Evolutionary conservation across 2,888 invertebrate genomes (phyloP).

Genomic region (Schrankia costaestrigalis): DNA sequence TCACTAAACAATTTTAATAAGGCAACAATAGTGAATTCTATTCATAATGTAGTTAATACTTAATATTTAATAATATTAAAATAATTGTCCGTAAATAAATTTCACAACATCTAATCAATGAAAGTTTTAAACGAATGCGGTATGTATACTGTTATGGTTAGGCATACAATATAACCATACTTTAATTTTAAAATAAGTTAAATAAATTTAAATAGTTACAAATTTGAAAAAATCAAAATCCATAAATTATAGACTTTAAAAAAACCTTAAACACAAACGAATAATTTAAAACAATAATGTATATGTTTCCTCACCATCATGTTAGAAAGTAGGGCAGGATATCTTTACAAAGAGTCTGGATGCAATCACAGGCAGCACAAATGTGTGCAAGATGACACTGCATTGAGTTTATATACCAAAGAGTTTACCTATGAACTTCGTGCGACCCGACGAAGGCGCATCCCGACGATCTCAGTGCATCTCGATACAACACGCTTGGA

Average conservation of each 20-base stretch:
- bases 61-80: too few species aligned
- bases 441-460: constrained; percentile 59
- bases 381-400: constrained; percentile 72
- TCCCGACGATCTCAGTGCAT: constrained; percentile 50
- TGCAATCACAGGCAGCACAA: constrained; percentile 56
- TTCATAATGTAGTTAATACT: too few species aligned
- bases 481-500: constrained; percentile 31
- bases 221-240: background rate
- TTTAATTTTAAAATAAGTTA: too few species aligned
- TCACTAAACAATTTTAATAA: too few species aligned
- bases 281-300: constrained; percentile 7
- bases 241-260: background rate
- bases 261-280: background rate
- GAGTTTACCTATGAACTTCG: constrained; percentile 79
- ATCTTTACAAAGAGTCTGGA: constrained; percentile 47
- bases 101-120: too few species aligned
- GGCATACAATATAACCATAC: too few species aligned
- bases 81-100: too few species aligned
- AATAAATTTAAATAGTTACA: background rate
- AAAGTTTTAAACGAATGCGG: too few species aligned
- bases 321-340: constrained; percentile 33
- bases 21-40: too few species aligned
- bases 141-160: too few species aligned
- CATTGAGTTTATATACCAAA: constrained; percentile 72
- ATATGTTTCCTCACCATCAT: constrained; percentile 46